These are phyloP conservation scores for Gallinago paraguaiae DNA, from an alignment of 2,113 vertebrate species.

Conservation along the genomic window DNA sequence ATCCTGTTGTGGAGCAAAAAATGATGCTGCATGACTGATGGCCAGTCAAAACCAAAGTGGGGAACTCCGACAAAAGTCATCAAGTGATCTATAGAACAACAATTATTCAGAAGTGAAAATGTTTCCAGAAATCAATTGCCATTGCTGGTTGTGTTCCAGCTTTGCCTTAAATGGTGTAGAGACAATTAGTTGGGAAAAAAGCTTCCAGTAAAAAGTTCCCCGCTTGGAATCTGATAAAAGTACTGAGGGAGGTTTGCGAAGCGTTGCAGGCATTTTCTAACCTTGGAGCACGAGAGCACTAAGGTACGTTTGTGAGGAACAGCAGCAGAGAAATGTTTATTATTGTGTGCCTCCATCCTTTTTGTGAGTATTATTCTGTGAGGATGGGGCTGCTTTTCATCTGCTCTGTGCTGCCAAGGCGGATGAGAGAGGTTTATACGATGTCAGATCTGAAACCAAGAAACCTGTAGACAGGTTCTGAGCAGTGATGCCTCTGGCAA, in stretches of 20 bases:
- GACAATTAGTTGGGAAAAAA: neutral
- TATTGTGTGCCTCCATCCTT: conserved; percentile 38
- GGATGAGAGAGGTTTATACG: conserved; percentile 39
- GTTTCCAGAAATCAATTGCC: neutral
- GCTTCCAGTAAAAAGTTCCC: neutral
- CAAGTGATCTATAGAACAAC: neutral
- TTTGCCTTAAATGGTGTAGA: neutral
- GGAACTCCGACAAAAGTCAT: neutral
- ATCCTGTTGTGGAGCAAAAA: neutral
- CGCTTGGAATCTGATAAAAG: neutral
- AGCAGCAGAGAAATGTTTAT: conserved; percentile 56
- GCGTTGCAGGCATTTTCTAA: neutral
- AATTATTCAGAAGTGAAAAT: neutral
- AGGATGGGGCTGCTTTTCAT: conserved; percentile 35
- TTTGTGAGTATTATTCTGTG: conserved; percentile 44
- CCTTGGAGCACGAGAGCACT: neutral
- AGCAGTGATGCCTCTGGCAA: conserved; percentile 67
- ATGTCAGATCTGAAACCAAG: conserved; percentile 67
- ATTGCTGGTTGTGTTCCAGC: neutral
- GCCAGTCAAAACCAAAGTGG: neutral
- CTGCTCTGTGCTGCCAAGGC: conserved; percentile 38
- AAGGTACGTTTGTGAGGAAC: neutral
- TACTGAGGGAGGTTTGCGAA: neutral
- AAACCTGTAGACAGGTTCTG: conserved; percentile 73
- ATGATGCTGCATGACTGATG: neutral